Conservation (phyloP, 2,113 vertebrate species). For the Anser cygnoides region DNA sequence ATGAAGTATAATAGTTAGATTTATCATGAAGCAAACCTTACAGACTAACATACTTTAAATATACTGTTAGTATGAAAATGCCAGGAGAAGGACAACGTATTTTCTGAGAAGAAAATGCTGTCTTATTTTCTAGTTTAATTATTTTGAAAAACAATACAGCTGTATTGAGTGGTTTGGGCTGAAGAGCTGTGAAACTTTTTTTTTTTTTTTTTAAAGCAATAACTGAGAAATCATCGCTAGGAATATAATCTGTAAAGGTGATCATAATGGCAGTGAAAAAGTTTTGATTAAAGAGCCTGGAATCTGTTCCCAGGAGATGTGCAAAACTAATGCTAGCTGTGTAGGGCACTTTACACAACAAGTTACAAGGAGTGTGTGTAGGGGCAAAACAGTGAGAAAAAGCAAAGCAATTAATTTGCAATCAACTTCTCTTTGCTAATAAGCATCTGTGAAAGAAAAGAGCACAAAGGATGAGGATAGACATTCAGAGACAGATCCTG, state of each 20-base stretch:
- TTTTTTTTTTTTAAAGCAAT: neutral
- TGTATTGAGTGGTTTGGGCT: neutral
- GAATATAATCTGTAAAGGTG: neutral
- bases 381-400: conserved; percentile 1
- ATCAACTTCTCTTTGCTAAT: neutral
- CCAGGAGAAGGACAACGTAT: neutral
- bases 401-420: conserved; percentile 24
- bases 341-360: fast-evolving
- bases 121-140: neutral
- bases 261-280: neutral
- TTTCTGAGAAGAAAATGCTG: neutral
- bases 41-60: neutral
- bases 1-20: neutral
- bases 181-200: neutral
- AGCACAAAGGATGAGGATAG: neutral
- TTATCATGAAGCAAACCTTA: neutral
- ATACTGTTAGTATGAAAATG: neutral
- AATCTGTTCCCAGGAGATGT: neutral
- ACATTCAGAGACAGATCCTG: neutral
- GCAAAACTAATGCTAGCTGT: neutral
- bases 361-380: neutral
- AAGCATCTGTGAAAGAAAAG: neutral
- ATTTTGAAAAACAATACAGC: neutral
- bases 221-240: neutral
- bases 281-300: neutral